Evolutionary conservation across 2,113 vertebrate genomes (phyloP).

Genomic region (Numida meleagris): DNA sequence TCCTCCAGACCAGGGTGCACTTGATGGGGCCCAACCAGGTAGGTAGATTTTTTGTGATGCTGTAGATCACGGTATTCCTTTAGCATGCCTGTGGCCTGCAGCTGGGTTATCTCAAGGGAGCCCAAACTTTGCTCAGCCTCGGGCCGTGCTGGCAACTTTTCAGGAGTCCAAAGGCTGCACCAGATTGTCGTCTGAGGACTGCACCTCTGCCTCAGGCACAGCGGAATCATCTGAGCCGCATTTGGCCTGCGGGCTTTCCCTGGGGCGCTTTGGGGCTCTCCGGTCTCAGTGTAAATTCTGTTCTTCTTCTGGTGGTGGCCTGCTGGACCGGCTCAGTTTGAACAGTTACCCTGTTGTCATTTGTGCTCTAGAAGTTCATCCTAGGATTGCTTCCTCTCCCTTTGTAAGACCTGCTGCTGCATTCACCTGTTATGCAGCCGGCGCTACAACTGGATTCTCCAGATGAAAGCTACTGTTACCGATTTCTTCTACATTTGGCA

Average conservation of each 20-base stretch:
- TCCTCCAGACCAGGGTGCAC: constrained; percentile 75
- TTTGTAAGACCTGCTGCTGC: neutral
- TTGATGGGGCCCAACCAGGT: constrained; percentile 77
- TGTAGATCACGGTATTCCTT: constrained; percentile 63
- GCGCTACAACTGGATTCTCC: neutral
- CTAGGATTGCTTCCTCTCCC: neutral
- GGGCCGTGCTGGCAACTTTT: constrained; percentile 32
- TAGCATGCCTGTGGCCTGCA: constrained; percentile 70
- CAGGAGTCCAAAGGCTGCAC: constrained; percentile 41
- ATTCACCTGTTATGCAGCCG: neutral
- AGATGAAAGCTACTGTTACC: neutral
- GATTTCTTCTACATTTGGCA: constrained; percentile 4
- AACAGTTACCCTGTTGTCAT: neutral
- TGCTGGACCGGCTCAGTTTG: neutral
- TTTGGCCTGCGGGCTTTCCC: neutral
- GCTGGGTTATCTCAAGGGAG: constrained; percentile 75
- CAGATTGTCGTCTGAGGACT: neutral
- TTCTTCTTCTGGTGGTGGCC: constrained; percentile 38
- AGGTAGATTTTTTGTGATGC: constrained; percentile 62
- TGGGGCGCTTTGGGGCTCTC: neutral
- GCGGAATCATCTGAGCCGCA: constrained; percentile 21
- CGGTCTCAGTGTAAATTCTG: neutral
- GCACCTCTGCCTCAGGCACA: neutral
- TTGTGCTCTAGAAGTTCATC: neutral
- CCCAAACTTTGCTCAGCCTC: constrained; percentile 74